A percentile compares a stretch with the other conserved stretches of the same genome.
phyloP scores from a whole-genome alignment of 2,797 vertebrate genomes.

The Enteromius trimaculatus region DNA sequence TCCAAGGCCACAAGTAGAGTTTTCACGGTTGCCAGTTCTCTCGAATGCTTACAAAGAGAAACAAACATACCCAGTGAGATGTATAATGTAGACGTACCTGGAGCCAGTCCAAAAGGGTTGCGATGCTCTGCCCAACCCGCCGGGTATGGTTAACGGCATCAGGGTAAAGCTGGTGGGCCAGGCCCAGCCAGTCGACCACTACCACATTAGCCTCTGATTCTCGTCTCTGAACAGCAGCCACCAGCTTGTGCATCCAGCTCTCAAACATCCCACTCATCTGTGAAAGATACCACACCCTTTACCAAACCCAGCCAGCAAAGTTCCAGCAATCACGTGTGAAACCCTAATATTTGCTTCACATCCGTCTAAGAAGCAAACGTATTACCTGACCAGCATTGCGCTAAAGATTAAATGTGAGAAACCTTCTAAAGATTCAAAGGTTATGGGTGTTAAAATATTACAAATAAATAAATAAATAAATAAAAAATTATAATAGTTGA shows the following conservation, averaged over 20 bases:
- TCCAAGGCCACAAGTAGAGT: slow-evolving; percentile 8
- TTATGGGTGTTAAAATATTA: neutral
- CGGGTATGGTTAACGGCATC: slow-evolving; percentile 87
- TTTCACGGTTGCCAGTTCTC: slow-evolving; percentile 30
- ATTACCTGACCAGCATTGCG: neutral
- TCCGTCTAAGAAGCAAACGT: neutral
- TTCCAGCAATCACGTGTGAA: slow-evolving; percentile 54
- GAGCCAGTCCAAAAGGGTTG: slow-evolving; percentile 87
- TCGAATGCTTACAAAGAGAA: neutral
- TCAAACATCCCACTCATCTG: slow-evolving; percentile 93
- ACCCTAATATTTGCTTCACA: slow-evolving; percentile 53
- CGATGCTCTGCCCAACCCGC: slow-evolving; percentile 82
- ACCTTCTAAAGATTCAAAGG: neutral
- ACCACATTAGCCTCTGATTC: slow-evolving; percentile 87
- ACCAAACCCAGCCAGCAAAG: neutral
- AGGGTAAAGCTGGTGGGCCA: slow-evolving; percentile 90
- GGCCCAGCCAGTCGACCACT: slow-evolving; percentile 88
- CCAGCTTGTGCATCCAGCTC: slow-evolving; percentile 86
- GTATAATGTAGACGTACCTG: slow-evolving; percentile 78
- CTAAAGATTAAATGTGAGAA: neutral
- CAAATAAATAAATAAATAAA: too few relatives aligned
- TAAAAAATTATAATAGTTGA: neutral
- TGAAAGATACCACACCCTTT: slow-evolving; percentile 32
- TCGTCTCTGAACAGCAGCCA: slow-evolving; percentile 82
- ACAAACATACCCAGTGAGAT: neutral